Evolutionary conservation across 2,113 vertebrate genomes (phyloP).

Genomic region (Panthera leo): DNA sequence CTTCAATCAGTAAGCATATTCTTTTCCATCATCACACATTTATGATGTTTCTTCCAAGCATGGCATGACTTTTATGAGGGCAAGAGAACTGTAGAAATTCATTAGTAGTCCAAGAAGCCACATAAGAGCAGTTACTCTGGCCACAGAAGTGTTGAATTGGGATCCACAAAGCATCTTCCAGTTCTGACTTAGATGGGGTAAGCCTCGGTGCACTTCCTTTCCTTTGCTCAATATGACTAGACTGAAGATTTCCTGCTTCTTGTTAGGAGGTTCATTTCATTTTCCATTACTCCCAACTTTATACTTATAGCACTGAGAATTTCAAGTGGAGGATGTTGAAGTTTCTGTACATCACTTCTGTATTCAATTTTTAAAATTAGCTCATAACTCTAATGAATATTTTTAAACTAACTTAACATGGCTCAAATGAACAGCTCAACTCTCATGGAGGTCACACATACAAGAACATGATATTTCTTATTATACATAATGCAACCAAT

Average conservation of each 20-base stretch:
- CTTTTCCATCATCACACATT: not conserved
- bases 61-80: not conserved
- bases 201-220: not conserved
- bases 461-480: not conserved
- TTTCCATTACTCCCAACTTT: not conserved
- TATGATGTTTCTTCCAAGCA: not conserved
- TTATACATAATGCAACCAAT: not conserved
- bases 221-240: not conserved
- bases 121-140: not conserved
- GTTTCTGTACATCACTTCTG: constrained; percentile 32
- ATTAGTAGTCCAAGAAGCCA: not conserved
- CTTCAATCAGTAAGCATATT: not conserved
- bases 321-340: not conserved
- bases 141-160: not conserved
- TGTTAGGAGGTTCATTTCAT: not conserved
- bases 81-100: not conserved
- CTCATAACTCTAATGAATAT: not conserved
- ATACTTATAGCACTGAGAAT: not conserved
- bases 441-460: not conserved
- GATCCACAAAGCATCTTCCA: not conserved
- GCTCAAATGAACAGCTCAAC: not conserved
- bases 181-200: not conserved
- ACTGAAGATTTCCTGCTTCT: not conserved
- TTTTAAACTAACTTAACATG: not conserved
- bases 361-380: not conserved